Base-by-base conservation (phyloP, 1,140 invertebrate genomes). In the Artemia franciscana region DNA sequence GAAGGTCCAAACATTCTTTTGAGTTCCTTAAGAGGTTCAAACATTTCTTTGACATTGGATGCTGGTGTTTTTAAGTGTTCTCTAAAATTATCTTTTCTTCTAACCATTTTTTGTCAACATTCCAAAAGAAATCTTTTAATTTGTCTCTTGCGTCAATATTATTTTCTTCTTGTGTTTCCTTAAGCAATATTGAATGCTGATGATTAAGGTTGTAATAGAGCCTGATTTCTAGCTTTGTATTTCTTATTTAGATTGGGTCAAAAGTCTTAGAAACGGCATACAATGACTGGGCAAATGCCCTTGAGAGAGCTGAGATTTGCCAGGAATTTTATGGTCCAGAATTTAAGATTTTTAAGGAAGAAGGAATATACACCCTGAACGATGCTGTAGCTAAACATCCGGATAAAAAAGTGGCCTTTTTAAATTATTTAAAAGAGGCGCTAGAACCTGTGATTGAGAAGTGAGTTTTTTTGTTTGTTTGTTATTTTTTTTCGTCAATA, bases 281-380 rank as follows among this genome's bases (percentile, higher is more conserved):
- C 68, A 79, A 78, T 71, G 78, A 80, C 56, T 76, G 72, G 69
- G 78, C 78, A 5, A 79, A 73, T 68, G 73, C 75, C 15, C 60
- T 63, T 2, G 77, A 79, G 66, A 71, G 78, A 62, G 67, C 73
- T 30, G 65, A 71, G 30, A 70, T 80, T 58, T 64, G 78, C 60
- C 74, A 77, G 64, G 78, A 80, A 62, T 80, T 80, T 67, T 81
- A 77, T 71, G 78, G 77, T 5, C 72, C 73, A 18, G 71, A 73
- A 62, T 79, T 77, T 67, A 67, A 69, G 7, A 39, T 69, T 61
- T 74, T 73, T 56, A 71, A 77, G 67, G 74, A 75, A 57, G 67
- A 70, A 57, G 69, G 72, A 21, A 69, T 71, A 7, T 68, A 66
- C 21, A 72, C 68, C 12, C 64, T 80, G 21, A 69, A 71, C 24